These are phyloP conservation scores for Myripristis murdjan DNA, from an alignment of 2,797 vertebrate genomes.

Conservation along the genomic window DNA sequence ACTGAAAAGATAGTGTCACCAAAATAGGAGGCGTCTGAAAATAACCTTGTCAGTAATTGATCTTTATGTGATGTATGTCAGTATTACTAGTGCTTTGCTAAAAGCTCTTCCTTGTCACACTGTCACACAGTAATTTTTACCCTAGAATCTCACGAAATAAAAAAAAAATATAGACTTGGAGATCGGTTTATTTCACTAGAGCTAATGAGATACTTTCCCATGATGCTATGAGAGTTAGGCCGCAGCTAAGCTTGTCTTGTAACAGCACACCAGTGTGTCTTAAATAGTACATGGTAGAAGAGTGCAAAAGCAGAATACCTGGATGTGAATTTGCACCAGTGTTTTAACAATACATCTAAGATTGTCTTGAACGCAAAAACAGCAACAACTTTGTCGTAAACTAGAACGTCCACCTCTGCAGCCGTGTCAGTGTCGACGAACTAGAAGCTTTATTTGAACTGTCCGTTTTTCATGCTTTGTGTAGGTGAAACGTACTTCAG, in stretches of 20 bases:
- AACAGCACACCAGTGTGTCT: slow-evolving; percentile 46
- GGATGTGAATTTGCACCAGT: slow-evolving; percentile 38
- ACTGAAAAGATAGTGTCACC: neutral
- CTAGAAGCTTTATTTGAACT: slow-evolving; percentile 27
- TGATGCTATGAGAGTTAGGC: slow-evolving; percentile 43
- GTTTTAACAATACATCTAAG: slow-evolving; percentile 23
- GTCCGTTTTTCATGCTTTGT: slow-evolving; percentile 22
- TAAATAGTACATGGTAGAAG: slow-evolving; percentile 14
- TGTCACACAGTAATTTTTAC: slow-evolving; percentile 43
- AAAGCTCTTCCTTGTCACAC: slow-evolving; percentile 50
- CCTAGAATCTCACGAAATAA: slow-evolving; percentile 22
- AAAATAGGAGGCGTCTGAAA: slow-evolving; percentile 17
- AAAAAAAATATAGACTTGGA: slow-evolving; percentile 7
- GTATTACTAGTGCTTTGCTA: slow-evolving; percentile 37
- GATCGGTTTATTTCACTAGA: slow-evolving; percentile 13
- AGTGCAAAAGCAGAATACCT: neutral
- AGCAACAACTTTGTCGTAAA: slow-evolving; percentile 21
- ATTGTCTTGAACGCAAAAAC: slow-evolving; percentile 51
- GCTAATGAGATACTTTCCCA: slow-evolving; percentile 27
- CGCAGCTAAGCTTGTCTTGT: slow-evolving; percentile 45
- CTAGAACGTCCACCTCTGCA: slow-evolving; percentile 8
- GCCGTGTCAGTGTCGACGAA: slow-evolving; percentile 7
- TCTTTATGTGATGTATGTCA: slow-evolving; percentile 28
- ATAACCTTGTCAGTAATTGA: slow-evolving; percentile 4
- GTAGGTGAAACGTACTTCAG: slow-evolving; percentile 22